A percentile compares a stretch with the other conserved stretches of the same genome.
Conservation (phyloP, 2,113 vertebrate species). For the Ornithorhynchus anatinus region DNA sequence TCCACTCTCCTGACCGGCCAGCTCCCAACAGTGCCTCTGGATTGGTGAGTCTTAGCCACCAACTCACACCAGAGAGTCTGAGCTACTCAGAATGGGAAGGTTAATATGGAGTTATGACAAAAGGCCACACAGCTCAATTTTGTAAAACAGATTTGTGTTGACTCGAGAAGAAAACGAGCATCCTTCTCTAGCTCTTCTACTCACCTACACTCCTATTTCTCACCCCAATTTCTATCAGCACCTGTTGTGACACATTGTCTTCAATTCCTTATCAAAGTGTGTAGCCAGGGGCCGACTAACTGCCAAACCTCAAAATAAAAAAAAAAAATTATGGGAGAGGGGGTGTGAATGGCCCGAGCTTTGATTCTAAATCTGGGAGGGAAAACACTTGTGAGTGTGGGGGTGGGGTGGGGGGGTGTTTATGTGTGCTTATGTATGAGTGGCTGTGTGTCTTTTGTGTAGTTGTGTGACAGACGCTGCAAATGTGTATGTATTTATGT, state of each 20-base stretch:
- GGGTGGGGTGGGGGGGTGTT: background rate
- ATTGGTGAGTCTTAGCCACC: conserved; percentile 64
- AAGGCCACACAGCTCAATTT: conserved; percentile 27
- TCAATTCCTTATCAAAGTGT: too few species aligned
- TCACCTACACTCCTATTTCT: background rate
- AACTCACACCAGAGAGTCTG: conserved; percentile 45
- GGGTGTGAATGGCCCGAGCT: background rate
- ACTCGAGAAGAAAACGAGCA: background rate
- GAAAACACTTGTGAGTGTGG: background rate
- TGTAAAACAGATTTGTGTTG: conserved; percentile 5
- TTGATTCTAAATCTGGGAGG: background rate
- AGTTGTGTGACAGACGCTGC: too few species aligned
- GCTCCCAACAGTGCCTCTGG: conserved; percentile 49
- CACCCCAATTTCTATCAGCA: rapidly evolving
- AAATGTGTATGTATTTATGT: too few species aligned
- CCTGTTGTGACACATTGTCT: too few species aligned
- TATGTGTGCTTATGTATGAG: too few species aligned
- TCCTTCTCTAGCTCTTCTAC: too few species aligned
- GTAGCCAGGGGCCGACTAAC: too few species aligned
- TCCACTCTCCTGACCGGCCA: conserved; percentile 43
- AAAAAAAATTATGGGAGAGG: too few species aligned
- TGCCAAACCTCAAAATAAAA: too few species aligned
- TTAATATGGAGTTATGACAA: conserved; percentile 39
- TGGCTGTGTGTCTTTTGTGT: too few species aligned
- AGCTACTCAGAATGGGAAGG: conserved; percentile 47